phyloP scores from a whole-genome alignment of 2,888 invertebrate species.

The Metopia argyrocephala region DNA sequence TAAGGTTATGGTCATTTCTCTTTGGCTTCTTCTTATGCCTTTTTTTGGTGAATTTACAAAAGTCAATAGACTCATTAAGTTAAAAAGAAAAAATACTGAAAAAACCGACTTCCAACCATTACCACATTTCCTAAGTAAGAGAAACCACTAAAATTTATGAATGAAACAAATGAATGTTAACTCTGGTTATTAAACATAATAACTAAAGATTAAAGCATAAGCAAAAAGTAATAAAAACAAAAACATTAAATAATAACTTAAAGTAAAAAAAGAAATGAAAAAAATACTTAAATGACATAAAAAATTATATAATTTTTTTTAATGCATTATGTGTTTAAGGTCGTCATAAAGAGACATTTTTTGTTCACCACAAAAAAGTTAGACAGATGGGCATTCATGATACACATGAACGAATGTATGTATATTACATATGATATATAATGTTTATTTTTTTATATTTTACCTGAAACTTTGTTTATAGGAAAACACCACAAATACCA shows the following conservation, averaged over 20 bases:
- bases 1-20: constrained; percentile 59
- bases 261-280: not conserved
- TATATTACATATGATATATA: too few relatives aligned
- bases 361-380: not conserved
- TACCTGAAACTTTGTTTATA: not conserved
- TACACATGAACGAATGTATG: too few relatives aligned
- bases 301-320: not conserved
- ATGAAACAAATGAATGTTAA: constrained; percentile 23
- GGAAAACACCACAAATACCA: constrained; percentile 10
- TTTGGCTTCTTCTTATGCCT: not conserved
- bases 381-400: not conserved
- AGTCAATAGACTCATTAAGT: constrained; percentile 58
- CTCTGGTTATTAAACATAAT: not conserved
- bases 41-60: constrained; percentile 32
- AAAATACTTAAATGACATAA: constrained; percentile 19
- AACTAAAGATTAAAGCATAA: not conserved
- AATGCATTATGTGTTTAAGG: not conserved
- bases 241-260: not conserved
- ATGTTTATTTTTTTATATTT: not conserved
- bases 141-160: constrained; percentile 29
- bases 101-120: not conserved
- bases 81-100: constrained; percentile 2
- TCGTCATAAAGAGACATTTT: not conserved
- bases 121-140: not conserved
- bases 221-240: not conserved